phyloP scores from a whole-genome alignment of 2,797 vertebrate species.

The Petrocephalus sullivani region DNA sequence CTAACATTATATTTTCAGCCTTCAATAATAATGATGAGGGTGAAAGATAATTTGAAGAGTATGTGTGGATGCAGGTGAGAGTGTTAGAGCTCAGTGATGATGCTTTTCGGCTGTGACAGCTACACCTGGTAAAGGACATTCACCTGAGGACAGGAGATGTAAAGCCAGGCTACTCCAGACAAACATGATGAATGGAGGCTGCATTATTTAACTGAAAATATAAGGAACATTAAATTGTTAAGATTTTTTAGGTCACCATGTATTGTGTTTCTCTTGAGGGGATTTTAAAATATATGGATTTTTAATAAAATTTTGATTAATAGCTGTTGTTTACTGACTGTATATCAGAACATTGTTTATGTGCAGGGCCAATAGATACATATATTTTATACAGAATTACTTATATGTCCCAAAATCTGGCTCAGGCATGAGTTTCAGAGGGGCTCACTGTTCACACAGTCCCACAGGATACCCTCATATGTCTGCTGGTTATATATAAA shows the following conservation, averaged over 20 bases:
- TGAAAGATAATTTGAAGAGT: background rate
- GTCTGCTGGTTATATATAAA: background rate
- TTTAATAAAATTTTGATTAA: background rate
- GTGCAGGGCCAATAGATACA: background rate
- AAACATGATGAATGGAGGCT: background rate
- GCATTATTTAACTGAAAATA: background rate
- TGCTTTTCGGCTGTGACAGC: background rate
- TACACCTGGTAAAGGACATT: background rate
- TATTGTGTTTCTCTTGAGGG: background rate
- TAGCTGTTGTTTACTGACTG: background rate
- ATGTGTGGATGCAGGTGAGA: background rate
- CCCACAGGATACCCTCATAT: background rate
- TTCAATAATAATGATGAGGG: background rate
- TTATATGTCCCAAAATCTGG: background rate
- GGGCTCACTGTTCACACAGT: background rate
- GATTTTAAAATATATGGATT: background rate
- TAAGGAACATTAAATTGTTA: background rate
- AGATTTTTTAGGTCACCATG: background rate
- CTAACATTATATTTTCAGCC: constrained; percentile 11
- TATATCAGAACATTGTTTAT: background rate
- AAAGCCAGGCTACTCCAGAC: background rate
- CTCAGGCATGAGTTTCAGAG: background rate
- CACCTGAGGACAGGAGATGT: background rate
- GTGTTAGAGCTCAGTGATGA: background rate
- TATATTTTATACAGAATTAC: constrained; percentile 1